Evolutionary conservation across 2,888 invertebrate species (phyloP).

Genomic region (Lepidocyrtoides sp.): DNA sequence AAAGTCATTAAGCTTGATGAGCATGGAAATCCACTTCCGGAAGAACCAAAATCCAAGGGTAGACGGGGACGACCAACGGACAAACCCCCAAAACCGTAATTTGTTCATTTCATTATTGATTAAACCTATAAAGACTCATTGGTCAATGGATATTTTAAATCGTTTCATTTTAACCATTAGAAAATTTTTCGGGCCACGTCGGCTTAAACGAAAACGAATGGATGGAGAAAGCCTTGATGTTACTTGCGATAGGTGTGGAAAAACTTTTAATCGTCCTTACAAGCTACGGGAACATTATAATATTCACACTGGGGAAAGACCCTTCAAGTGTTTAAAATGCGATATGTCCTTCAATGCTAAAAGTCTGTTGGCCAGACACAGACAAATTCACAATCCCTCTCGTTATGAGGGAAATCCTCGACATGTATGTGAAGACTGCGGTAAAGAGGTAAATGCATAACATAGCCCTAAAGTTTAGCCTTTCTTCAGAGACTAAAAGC

Average conservation of each 20-base stretch:
- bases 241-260: background rate
- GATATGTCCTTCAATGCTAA: background rate
- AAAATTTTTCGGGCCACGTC: background rate
- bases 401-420: background rate
- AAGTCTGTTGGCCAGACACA: background rate
- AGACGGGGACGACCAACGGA: constrained; percentile 11
- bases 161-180: no score
- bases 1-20: constrained; percentile 29
- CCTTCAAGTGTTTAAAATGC: background rate
- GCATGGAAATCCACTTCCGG: constrained; percentile 45
- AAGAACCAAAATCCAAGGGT: constrained; percentile 11
- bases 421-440: background rate
- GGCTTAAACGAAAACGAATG: background rate
- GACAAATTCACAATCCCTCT: background rate
- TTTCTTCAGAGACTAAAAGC: no score
- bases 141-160: no score
- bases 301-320: background rate
- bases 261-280: background rate
- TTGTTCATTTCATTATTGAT: no score
- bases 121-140: no score
- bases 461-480: background rate
- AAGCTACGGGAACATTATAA: background rate
- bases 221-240: background rate
- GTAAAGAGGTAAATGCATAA: background rate
- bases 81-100: constrained; percentile 48